Conservation (phyloP, 2,797 vertebrate species). For the Silurus aristotelis region DNA sequence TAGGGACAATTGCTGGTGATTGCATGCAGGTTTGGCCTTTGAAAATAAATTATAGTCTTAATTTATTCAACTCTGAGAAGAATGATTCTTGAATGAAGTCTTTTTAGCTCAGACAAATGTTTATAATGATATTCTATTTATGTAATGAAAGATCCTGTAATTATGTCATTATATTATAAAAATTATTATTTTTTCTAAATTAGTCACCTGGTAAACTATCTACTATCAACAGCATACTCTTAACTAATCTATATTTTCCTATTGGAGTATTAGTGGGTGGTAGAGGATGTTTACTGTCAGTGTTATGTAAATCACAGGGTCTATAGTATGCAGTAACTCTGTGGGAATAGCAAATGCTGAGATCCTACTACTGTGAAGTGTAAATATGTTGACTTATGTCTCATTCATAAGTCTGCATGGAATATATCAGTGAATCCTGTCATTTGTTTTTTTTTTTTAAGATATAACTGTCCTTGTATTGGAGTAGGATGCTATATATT, state of each 20-base stretch:
- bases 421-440: constrained; percentile 45
- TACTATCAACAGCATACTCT: constrained; percentile 6
- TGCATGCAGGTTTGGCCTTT: neutral
- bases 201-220: constrained; percentile 14
- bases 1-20: neutral
- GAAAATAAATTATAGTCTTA: neutral
- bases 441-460: constrained; percentile 41
- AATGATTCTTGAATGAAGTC: neutral
- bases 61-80: neutral
- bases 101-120: neutral
- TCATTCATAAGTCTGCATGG: constrained; percentile 33
- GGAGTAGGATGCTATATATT: constrained; percentile 24
- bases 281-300: constrained; percentile 29
- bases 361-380: constrained; percentile 31
- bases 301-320: constrained; percentile 45
- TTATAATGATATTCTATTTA: constrained; percentile 15
- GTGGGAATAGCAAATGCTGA: constrained; percentile 45
- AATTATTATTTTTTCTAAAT: constrained; percentile 20
- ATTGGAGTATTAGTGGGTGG: constrained; percentile 25
- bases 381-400: constrained; percentile 43
- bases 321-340: constrained; percentile 34
- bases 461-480: constrained; percentile 30
- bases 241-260: constrained; percentile 13
- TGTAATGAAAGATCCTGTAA: constrained; percentile 22
- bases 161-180: constrained; percentile 24